These are phyloP conservation scores for Ptilonorhynchus violaceus DNA, from an alignment of 2,113 vertebrate species.

Conservation along the genomic window DNA sequence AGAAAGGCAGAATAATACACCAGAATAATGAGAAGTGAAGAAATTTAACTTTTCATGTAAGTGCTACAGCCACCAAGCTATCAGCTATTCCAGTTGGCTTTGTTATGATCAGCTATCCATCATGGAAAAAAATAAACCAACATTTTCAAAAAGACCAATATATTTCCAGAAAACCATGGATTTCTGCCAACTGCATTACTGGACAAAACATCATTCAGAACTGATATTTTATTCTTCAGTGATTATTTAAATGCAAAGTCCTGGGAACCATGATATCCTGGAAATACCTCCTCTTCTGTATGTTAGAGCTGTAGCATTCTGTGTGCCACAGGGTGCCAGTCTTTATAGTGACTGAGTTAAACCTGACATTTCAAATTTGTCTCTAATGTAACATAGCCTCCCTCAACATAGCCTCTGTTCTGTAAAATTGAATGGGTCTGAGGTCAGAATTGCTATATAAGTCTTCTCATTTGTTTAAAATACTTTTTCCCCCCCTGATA, in stretches of 20 bases:
- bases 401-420: neutral
- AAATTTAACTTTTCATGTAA: neutral
- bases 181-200: neutral
- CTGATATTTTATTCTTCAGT: neutral
- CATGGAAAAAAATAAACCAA: neutral
- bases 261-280: neutral
- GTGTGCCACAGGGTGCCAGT: neutral
- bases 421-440: neutral
- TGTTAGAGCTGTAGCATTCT: neutral
- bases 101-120: neutral
- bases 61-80: neutral
- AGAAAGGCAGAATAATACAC: neutral
- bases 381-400: neutral
- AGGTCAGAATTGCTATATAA: neutral
- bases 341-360: neutral
- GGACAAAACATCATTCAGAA: neutral
- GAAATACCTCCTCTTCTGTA: neutral
- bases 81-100: neutral
- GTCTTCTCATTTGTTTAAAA: neutral
- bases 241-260: neutral
- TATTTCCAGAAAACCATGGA: neutral
- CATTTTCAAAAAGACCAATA: neutral
- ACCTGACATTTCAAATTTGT: neutral
- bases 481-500: neutral
- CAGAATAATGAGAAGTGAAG: neutral